phyloP scores from a whole-genome alignment of 1,140 invertebrate genomes.

The Ylistrum balloti region DNA sequence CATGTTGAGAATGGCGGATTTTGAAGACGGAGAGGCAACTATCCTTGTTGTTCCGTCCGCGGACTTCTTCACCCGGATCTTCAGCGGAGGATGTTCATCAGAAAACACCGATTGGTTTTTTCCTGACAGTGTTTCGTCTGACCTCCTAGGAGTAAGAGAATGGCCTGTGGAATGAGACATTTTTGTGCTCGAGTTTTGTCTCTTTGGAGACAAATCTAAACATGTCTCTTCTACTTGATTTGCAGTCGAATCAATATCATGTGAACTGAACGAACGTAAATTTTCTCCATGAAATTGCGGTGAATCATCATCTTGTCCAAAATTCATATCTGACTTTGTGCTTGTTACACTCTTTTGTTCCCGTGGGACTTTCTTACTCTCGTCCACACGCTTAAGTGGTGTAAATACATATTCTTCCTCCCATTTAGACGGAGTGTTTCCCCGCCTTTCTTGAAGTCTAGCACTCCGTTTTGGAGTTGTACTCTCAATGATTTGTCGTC shows the following conservation, averaged over 20 bases:
- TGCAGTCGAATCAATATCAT: not conserved
- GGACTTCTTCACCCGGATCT: not conserved
- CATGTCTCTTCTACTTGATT: not conserved
- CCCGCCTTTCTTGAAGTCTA: not conserved
- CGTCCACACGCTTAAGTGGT: not conserved
- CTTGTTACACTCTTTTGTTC: not conserved
- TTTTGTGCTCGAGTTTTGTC: not conserved
- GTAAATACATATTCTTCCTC: not conserved
- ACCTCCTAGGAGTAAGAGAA: not conserved
- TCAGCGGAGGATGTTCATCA: not conserved
- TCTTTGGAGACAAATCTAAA: not conserved
- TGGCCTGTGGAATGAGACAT: not conserved
- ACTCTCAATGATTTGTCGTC: not conserved
- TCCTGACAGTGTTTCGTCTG: not conserved
- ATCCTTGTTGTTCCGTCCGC: slow-evolving; percentile 10
- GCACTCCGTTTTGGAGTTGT: slow-evolving; percentile 31
- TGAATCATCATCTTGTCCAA: not conserved
- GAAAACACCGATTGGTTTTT: not conserved
- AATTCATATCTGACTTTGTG: not conserved
- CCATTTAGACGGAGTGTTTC: not conserved
- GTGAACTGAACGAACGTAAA: not conserved
- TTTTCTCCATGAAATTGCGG: not conserved
- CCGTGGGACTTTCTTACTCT: not conserved
- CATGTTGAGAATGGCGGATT: slow-evolving; percentile 3
- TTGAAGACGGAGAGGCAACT: not conserved